Conservation (phyloP, 2,797 vertebrate species). For the Merluccius polli region DNA sequence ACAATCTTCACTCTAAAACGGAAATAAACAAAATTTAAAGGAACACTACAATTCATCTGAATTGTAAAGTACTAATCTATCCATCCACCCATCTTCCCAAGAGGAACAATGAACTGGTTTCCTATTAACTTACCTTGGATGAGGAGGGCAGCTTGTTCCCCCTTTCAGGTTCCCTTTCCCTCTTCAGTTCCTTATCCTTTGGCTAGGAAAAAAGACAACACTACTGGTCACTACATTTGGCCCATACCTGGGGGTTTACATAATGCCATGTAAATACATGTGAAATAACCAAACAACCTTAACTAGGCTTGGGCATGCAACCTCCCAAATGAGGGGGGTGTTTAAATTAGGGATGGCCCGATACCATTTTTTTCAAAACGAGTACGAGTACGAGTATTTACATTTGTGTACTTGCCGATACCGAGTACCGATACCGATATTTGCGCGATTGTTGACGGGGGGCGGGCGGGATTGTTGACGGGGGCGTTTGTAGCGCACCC, state of each 20-base stretch:
- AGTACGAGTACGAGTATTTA: too few relatives aligned
- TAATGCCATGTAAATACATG: neutral
- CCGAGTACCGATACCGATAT: too few relatives aligned
- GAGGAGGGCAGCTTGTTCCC: constrained; percentile 73
- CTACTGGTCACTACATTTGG: neutral
- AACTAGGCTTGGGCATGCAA: neutral
- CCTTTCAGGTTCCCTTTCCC: constrained; percentile 83
- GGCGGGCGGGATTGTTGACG: too few relatives aligned
- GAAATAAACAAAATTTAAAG: neutral
- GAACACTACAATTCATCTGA: neutral
- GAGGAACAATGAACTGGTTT: neutral
- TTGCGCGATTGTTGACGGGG: too few relatives aligned
- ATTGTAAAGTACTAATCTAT: neutral
- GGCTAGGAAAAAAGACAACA: constrained; percentile 49
- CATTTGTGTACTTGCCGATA: too few relatives aligned
- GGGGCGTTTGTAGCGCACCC: too few relatives aligned
- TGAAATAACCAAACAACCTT: neutral
- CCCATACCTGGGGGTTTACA: neutral
- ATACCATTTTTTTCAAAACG: too few relatives aligned
- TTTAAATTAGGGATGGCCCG: too few relatives aligned
- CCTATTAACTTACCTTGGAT: constrained; percentile 74
- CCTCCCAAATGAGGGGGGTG: neutral
- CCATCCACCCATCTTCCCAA: neutral
- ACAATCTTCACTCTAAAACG: constrained; percentile 82
- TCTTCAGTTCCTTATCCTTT: constrained; percentile 86